These are phyloP conservation scores for Chionodraco myersi DNA, from an alignment of 2,113 vertebrate genomes.

Conservation along the genomic window DNA sequence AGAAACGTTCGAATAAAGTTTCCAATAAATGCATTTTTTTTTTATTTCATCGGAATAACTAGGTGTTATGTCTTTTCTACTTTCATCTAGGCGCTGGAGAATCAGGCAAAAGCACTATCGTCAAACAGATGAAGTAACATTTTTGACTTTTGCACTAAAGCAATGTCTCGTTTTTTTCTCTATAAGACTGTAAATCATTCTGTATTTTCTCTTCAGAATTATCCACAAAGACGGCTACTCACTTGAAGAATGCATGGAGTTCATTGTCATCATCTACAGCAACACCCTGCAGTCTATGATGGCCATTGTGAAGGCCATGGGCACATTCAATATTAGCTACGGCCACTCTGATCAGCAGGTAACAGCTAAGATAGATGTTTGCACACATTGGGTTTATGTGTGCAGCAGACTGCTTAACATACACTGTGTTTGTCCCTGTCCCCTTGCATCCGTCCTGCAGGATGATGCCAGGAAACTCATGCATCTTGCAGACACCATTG, in stretches of 20 bases:
- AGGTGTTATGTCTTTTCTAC: not conserved
- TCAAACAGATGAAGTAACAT: conserved; percentile 99
- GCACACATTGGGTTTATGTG: not conserved
- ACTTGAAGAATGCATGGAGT: conserved; percentile 94
- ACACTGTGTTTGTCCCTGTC: not conserved
- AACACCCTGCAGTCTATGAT: conserved; percentile 97
- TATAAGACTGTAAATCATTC: not conserved
- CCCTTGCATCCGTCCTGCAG: conserved; percentile 68
- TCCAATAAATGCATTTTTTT: not conserved
- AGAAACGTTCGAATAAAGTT: not conserved
- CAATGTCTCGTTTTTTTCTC: not conserved
- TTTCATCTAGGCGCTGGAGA: conserved; percentile 91
- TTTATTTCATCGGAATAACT: not conserved
- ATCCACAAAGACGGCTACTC: conserved; percentile 99
- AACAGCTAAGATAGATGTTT: not conserved
- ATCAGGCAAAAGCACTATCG: conserved; percentile 98
- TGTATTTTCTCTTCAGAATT: conserved; percentile 85
- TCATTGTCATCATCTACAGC: conserved; percentile 95
- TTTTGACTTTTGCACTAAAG: not conserved
- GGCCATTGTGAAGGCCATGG: conserved; percentile 95
- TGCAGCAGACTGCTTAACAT: not conserved
- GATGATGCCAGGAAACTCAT: conserved; percentile 94
- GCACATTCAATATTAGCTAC: conserved; percentile 89
- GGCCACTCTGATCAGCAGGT: conserved; percentile 92
- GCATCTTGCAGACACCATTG: conserved; percentile 96